These are phyloP conservation scores for pig (Sus scrofa) DNA, from an alignment of 2,113 vertebrate species.

Conservation along the genomic window DNA sequence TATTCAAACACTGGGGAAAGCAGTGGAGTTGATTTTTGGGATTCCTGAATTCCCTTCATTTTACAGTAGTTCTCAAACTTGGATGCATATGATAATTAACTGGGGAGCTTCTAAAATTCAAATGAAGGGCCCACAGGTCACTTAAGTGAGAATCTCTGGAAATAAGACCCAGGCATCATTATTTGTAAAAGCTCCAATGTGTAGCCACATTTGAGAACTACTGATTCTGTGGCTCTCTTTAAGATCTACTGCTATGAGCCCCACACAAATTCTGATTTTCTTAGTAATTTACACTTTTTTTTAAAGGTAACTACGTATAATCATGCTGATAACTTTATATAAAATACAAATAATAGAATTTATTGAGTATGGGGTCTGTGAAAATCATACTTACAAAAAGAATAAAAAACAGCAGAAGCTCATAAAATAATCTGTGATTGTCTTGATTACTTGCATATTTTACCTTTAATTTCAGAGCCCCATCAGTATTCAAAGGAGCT, in stretches of 20 bases:
- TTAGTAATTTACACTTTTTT: slow-evolving; percentile 25
- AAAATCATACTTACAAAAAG: slow-evolving; percentile 43
- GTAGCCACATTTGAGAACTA: slow-evolving; percentile 39
- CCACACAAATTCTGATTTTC: slow-evolving; percentile 17
- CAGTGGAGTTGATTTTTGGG: neutral
- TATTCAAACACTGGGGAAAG: neutral
- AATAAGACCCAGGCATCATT: neutral
- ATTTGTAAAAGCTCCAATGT: slow-evolving; percentile 17
- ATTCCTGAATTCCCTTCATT: neutral
- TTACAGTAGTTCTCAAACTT: neutral
- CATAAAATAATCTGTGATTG: slow-evolving; percentile 41
- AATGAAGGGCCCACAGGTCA: neutral
- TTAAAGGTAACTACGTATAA: slow-evolving; percentile 37
- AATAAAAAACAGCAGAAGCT: slow-evolving; percentile 40
- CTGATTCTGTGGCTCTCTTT: neutral
- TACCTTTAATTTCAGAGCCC: slow-evolving; percentile 55
- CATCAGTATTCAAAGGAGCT: slow-evolving; percentile 72
- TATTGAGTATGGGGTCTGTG: neutral
- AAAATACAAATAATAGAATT: neutral
- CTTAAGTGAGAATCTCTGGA: slow-evolving; percentile 17
- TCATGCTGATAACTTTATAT: neutral
- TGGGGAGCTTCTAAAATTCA: neutral
- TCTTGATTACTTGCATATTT: slow-evolving; percentile 53
- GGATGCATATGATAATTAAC: neutral
- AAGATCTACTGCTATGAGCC: neutral